phyloP scores from a whole-genome alignment of 2,113 vertebrate genomes.

The Myotis yumanensis region DNA sequence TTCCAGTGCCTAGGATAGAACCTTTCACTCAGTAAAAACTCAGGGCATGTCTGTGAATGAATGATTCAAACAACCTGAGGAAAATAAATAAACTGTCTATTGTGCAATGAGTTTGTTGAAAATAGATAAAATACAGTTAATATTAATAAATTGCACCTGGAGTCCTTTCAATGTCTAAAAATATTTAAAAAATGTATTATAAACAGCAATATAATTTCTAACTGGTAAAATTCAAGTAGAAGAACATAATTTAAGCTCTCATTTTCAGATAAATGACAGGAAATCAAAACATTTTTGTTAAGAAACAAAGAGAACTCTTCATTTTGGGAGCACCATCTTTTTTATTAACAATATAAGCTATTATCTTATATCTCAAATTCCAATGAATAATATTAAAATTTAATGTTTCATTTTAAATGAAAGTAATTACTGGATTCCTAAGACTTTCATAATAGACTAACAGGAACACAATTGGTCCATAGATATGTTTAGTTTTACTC shows the following conservation, averaged over 20 bases:
- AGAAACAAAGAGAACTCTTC: background rate
- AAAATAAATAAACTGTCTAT: background rate
- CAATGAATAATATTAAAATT: background rate
- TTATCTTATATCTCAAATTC: background rate
- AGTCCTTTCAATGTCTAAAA: background rate
- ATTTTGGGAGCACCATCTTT: background rate
- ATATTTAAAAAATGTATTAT: background rate
- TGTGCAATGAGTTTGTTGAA: background rate
- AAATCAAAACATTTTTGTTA: conserved; percentile 4
- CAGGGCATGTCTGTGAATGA: background rate
- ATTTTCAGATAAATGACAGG: background rate
- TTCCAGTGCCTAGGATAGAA: background rate
- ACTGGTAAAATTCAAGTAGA: background rate
- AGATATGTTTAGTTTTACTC: background rate
- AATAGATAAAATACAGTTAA: background rate
- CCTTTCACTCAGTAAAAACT: background rate
- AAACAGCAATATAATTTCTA: background rate
- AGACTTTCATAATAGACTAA: background rate
- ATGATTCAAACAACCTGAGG: background rate
- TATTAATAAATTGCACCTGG: background rate
- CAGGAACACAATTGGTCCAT: background rate
- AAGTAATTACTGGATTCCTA: background rate
- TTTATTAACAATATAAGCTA: background rate
- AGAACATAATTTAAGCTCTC: background rate
- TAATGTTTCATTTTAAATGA: background rate